These are phyloP conservation scores for Tillus elongatus DNA, from an alignment of 2,888 invertebrate genomes.

Conservation along the genomic window DNA sequence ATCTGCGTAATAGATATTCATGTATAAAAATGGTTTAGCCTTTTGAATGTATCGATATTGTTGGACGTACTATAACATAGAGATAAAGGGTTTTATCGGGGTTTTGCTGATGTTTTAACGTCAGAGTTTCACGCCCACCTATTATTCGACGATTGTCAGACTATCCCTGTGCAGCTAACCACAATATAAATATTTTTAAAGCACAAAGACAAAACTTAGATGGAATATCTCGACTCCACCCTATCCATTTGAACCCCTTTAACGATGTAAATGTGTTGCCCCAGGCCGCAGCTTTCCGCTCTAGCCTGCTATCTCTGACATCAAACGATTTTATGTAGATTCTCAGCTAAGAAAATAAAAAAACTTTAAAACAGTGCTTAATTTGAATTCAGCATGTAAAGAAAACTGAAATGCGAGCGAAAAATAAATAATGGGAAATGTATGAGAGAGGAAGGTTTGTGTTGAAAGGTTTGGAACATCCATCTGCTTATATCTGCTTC, in stretches of 20 bases:
- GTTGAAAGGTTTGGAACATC: no score
- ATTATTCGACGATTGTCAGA: constrained; percentile 23
- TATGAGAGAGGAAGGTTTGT: no score
- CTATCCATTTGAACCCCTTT: constrained; percentile 37
- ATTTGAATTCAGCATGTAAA: constrained; percentile 37
- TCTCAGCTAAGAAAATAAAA: constrained; percentile 41
- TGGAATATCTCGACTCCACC: constrained; percentile 39
- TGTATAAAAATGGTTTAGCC: no score
- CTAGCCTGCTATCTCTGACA: constrained; percentile 32
- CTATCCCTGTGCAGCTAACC: constrained; percentile 22
- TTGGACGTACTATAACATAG: no score
- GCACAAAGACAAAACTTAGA: constrained; percentile 42
- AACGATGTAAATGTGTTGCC: constrained; percentile 41
- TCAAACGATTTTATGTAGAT: constrained; percentile 43
- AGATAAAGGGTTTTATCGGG: no score
- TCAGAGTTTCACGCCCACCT: no score
- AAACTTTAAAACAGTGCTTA: constrained; percentile 41
- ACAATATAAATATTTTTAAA: constrained; percentile 41
- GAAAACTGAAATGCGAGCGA: constrained; percentile 31
- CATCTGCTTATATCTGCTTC: no score
- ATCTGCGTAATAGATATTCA: no score
- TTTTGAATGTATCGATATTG: no score
- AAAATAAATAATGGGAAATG: constrained; percentile 13
- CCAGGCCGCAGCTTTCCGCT: constrained; percentile 32
- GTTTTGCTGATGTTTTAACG: no score